Percentiles rank a stretch among this genome's conserved stretches.
These are phyloP conservation scores for Thamnophis elegans DNA, from an alignment of 2,797 vertebrate genomes.

Conservation along the genomic window DNA sequence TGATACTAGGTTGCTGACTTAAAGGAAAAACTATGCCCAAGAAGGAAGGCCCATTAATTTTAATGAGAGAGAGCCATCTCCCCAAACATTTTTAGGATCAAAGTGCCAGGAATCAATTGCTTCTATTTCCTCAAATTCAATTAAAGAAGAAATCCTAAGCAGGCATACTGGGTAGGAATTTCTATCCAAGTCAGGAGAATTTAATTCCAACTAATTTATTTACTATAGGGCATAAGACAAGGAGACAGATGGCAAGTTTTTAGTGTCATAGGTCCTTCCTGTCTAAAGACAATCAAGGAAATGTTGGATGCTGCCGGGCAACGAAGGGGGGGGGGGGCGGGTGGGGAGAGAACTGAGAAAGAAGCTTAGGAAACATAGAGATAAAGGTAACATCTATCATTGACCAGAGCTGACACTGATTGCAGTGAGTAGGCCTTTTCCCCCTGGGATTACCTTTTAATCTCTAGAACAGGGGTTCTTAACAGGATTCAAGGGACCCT, in stretches of 20 bases:
- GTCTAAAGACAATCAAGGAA: background rate
- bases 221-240: background rate
- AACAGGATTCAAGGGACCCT: background rate
- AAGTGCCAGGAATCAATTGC: conserved; percentile 2
- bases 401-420: background rate
- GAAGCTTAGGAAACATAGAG: background rate
- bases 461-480: background rate
- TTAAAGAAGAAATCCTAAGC: conserved; percentile 6
- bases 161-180: conserved; percentile 9
- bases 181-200: conserved; percentile 3
- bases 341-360: background rate
- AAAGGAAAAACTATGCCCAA: background rate
- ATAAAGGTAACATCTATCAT: background rate
- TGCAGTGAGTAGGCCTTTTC: background rate
- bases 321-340: background rate
- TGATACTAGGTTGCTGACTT: too few relatives aligned
- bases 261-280: background rate
- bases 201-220: conserved; percentile 26
- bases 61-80: background rate
- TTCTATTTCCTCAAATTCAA: conserved; percentile 2
- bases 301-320: background rate
- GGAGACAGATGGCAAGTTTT: conserved; percentile 9
- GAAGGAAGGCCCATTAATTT: background rate
- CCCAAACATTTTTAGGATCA: background rate
- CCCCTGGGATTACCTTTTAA: background rate